Evolutionary conservation across 2,113 vertebrate genomes (phyloP), one percentile per base, ranked within the genome.

Genomic region (Catharus bicknelli): DNA sequence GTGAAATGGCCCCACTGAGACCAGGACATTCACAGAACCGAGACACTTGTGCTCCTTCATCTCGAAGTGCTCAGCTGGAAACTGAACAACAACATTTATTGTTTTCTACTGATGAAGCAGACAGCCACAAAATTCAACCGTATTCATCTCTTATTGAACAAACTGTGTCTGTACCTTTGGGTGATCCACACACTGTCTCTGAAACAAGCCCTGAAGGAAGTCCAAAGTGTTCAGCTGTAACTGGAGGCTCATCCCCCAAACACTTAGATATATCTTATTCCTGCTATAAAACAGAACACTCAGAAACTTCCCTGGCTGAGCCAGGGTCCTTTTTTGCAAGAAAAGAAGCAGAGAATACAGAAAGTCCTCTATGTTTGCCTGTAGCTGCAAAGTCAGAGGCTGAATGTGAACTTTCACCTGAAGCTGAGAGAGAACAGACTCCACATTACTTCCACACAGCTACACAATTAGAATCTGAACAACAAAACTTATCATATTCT

Each of bases 271-370:
- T 68, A 45, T 55, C 91, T 86, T 72, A 81, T 26, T 81, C 70
- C 5, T 6, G 0, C 8, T 18, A 25, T 68, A 67, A 94, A 93
- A 66, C 16, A 88, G 79, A 95, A 43, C 86, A 88, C 8, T 59
- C 82, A 68, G 95, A 97, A 92, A 68, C 48, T 74, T 75, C 95
- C 50, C 92, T 93, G 18, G 93, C 61, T 66, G 88, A 89, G 32
- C 36, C 94, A 88, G 59, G 55, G 66, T 78, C 93, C 21, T 90
- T 20, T 84, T 83, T 62, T 64, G 59, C 30, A 57, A 62, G 50
- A 87, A 89, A 66, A 83, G 95, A 96, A 94, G 32, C 10, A 40
- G 48, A 95, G 58, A 86, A 91, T 53, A 94, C 57, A 95, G 66
- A 90, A 93, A 54, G 18, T 69, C 16, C 83, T 62, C 30, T 58